These are phyloP conservation scores for Sphaeramia orbicularis DNA, from an alignment of 2,797 vertebrate genomes.

Conservation along the genomic window DNA sequence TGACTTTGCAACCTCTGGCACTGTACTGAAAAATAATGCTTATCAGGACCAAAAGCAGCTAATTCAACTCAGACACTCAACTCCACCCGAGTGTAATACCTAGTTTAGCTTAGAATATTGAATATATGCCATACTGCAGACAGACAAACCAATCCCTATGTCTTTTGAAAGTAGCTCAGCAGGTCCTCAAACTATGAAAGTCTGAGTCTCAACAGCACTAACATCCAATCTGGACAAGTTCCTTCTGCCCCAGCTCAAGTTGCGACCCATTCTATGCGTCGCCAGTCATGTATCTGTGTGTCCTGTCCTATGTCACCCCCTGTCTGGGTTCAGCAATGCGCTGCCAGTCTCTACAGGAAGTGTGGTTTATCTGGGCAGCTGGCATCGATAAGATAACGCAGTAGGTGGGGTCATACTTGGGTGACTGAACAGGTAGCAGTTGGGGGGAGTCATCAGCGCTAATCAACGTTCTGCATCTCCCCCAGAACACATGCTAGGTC, in stretches of 20 bases:
- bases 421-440: conserved; percentile 69
- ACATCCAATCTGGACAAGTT: conserved; percentile 46
- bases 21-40: conserved; percentile 63
- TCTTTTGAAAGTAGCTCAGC: conserved; percentile 27
- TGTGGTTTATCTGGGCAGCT: conserved; percentile 71
- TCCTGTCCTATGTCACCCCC: conserved; percentile 21
- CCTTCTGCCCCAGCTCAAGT: conserved; percentile 40
- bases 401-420: conserved; percentile 56
- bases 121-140: conserved; percentile 16
- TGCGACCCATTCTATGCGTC: conserved; percentile 29
- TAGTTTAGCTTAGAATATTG: conserved; percentile 8
- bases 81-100: conserved; percentile 31
- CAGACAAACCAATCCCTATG: conserved; percentile 7
- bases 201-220: conserved; percentile 19
- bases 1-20: conserved; percentile 78
- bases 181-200: conserved; percentile 16
- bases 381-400: conserved; percentile 70
- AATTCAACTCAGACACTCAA: conserved; percentile 46
- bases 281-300: conserved; percentile 4
- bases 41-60: conserved; percentile 62
- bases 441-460: conserved; percentile 51
- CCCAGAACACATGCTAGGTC: conserved; percentile 62
- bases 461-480: conserved; percentile 66
- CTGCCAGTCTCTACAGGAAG: conserved; percentile 68
- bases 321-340: conserved; percentile 33